Percentiles rank a stretch among this genome's conserved stretches.
Conservation (phyloP, 2,888 invertebrate species). For the Alviniconcha strummeri region DNA sequence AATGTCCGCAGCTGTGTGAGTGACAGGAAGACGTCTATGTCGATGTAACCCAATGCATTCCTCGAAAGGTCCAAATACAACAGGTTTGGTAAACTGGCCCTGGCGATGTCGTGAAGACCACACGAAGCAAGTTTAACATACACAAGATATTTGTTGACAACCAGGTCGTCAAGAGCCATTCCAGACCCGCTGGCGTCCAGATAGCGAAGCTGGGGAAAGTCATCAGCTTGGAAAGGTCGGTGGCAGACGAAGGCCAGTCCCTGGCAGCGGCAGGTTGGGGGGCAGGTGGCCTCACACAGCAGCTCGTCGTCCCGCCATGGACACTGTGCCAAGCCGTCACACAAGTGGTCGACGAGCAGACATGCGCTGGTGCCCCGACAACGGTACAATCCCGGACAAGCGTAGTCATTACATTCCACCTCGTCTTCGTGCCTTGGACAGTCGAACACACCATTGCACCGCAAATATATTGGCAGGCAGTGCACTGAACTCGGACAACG, state of each 20-base stretch:
- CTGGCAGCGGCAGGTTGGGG: neutral
- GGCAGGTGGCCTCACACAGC: neutral
- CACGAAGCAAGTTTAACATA: neutral
- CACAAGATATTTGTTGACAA: neutral
- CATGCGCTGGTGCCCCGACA: conserved; percentile 29
- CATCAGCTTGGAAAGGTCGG: neutral
- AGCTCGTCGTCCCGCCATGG: neutral
- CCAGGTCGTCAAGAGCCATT: neutral
- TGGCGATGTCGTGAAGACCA: neutral
- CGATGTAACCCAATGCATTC: neutral
- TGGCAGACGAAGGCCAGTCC: neutral
- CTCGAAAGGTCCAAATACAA: neutral
- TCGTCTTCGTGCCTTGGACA: conserved; percentile 34
- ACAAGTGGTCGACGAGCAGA: conserved; percentile 30
- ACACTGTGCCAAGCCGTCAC: conserved; percentile 27
- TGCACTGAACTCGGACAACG: neutral
- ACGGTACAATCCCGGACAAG: conserved; percentile 33
- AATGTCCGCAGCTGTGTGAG: neutral
- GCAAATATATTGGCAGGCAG: conserved; percentile 27
- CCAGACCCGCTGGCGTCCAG: neutral
- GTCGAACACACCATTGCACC: conserved; percentile 16
- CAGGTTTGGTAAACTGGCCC: too few species aligned
- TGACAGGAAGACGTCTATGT: conserved; percentile 10
- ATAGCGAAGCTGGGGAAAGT: neutral
- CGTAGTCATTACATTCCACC: neutral